A percentile compares a stretch with the other conserved stretches of the same genome.
Conservation (phyloP, 92 coral and sea anemone species). For the Ricordea florida region DNA sequence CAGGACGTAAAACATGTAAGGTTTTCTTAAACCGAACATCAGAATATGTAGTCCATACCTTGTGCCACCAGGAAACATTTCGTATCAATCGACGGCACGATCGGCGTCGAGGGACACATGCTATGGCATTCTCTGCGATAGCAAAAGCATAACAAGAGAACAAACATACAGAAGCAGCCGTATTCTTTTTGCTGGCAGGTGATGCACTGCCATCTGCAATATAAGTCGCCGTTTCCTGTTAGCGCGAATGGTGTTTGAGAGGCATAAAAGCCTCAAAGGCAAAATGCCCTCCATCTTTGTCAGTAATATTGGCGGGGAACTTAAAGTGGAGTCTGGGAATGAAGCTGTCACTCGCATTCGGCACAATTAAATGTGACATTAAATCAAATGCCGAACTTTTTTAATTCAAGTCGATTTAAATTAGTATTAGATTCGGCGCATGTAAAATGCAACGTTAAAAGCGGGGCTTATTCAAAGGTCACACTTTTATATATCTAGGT, state of each 20-base stretch:
- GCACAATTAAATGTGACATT: constrained; percentile 36
- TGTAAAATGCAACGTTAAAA: constrained; percentile 15
- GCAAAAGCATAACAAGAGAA: not conserved
- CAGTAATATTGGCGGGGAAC: constrained; percentile 30
- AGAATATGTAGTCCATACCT: constrained; percentile 49
- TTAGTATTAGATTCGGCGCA: constrained; percentile 26
- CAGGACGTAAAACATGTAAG: constrained; percentile 17
- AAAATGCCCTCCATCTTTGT: not conserved
- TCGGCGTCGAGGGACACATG: constrained; percentile 4
- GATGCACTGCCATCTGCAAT: constrained; percentile 41
- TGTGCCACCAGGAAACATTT: constrained; percentile 52
- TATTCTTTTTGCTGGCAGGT: not conserved
- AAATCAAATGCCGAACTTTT: constrained; percentile 11
- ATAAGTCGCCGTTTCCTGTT: constrained; percentile 30
- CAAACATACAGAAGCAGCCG: not conserved
- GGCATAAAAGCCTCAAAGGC: constrained; percentile 30
- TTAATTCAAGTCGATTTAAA: constrained; percentile 36
- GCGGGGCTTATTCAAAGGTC: not conserved
- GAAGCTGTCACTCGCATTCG: not conserved
- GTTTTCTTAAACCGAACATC: constrained; percentile 44
- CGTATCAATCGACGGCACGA: constrained; percentile 31
- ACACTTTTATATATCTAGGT: no score
- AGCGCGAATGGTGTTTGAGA: constrained; percentile 28
- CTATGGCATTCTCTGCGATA: not conserved
- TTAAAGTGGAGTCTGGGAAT: constrained; percentile 1